Percentiles rank a stretch among this genome's conserved stretches.
phyloP scores from a whole-genome alignment of 2,888 invertebrate species.

The Toxonevra muliebris region DNA sequence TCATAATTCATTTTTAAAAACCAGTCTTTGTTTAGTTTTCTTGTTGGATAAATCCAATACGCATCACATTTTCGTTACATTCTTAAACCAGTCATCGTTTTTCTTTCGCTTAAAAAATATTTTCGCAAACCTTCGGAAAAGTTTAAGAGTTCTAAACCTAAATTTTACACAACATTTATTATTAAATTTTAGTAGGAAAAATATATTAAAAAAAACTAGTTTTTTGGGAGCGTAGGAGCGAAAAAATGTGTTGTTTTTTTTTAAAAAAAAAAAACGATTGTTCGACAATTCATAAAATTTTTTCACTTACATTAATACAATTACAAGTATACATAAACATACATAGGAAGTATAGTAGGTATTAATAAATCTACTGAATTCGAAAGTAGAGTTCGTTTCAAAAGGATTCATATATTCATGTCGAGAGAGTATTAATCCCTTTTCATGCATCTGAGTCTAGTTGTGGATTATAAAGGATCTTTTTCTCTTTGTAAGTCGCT shows the following conservation, averaged over 20 bases:
- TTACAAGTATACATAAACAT: constrained; percentile 33
- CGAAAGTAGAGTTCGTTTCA: no score
- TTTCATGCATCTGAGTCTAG: no score
- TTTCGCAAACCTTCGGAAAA: no score
- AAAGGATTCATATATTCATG: no score
- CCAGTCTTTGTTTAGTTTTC: constrained; percentile 21
- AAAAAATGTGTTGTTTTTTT: no score
- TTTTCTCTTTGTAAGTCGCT: no score
- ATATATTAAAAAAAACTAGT: no score
- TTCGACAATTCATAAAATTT: constrained; percentile 60
- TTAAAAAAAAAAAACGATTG: constrained; percentile 54
- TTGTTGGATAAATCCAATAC: constrained; percentile 11
- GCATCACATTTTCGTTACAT: constrained; percentile 49
- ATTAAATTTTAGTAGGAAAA: no score
- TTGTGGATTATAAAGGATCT: no score
- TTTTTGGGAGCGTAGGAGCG: no score
- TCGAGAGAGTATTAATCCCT: no score
- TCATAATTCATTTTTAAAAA: constrained; percentile 14
- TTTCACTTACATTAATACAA: constrained; percentile 8
- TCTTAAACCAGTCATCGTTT: constrained; percentile 22
- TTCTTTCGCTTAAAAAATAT: no score
- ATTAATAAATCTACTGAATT: not conserved
- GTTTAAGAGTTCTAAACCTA: not conserved
- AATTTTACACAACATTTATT: constrained; percentile 11
- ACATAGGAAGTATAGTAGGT: not conserved